Percentiles rank a stretch among this genome's conserved stretches.
These are phyloP conservation scores for Peromyscus maniculatus DNA, from an alignment of 2,113 vertebrate species.

Conservation along the genomic window DNA sequence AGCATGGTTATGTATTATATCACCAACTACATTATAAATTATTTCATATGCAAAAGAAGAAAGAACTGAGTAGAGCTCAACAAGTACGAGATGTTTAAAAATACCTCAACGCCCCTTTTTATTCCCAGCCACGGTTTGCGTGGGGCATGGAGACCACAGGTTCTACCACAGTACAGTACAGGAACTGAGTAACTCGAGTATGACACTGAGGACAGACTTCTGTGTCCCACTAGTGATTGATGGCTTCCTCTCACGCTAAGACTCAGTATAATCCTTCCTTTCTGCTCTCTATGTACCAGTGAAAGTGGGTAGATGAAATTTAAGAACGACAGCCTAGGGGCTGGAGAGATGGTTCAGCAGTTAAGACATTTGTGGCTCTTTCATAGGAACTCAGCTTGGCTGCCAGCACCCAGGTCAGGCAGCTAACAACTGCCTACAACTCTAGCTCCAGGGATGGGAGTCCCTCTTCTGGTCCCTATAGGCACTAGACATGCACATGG, in stretches of 20 bases:
- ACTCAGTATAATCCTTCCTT: not conserved
- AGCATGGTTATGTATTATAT: not conserved
- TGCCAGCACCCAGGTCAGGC: not conserved
- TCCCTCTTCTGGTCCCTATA: not conserved
- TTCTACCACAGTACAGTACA: not conserved
- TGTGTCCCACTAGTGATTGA: not conserved
- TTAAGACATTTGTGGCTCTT: not conserved
- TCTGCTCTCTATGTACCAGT: not conserved
- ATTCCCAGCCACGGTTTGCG: not conserved
- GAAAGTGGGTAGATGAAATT: not conserved
- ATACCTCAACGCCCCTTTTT: not conserved
- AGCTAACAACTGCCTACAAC: not conserved
- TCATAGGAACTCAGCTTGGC: not conserved
- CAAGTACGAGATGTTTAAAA: not conserved
- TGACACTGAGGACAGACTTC: not conserved
- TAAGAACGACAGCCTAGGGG: not conserved
- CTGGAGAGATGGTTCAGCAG: not conserved
- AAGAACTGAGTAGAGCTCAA: conserved; percentile 31
- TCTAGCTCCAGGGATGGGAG: not conserved
- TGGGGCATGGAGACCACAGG: not conserved
- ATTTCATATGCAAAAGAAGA: not conserved
- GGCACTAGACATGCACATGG: not conserved
- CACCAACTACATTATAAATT: not conserved
- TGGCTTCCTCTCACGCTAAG: not conserved
- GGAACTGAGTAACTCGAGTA: not conserved